These are phyloP conservation scores for Apodemia mormo DNA, from an alignment of 2,888 invertebrate genomes.

Conservation along the genomic window DNA sequence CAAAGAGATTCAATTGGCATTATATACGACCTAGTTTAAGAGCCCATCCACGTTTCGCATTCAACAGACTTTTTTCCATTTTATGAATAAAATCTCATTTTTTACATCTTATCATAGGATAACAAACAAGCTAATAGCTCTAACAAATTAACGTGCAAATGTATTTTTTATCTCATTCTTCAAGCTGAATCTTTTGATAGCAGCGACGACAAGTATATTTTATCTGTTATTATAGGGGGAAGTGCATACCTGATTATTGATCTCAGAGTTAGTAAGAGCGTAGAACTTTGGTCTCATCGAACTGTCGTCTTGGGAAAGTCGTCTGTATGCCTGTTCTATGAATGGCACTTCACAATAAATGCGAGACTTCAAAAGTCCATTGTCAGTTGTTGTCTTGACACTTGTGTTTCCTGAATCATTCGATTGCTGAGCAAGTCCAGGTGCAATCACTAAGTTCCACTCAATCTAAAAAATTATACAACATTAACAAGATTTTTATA, in stretches of 20 bases:
- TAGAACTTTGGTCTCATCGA: constrained; percentile 96
- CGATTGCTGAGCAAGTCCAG: constrained; percentile 66
- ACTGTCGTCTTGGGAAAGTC: constrained; percentile 79
- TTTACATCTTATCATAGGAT: too few species aligned
- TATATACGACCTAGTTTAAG: too few species aligned
- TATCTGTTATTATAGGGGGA: background rate
- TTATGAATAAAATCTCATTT: too few species aligned
- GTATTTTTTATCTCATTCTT: too few species aligned
- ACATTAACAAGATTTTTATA: too few species aligned
- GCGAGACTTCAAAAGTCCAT: constrained; percentile 63
- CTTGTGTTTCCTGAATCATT: constrained; percentile 51
- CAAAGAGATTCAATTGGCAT: too few species aligned
- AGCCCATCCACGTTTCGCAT: too few species aligned
- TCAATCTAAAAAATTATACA: constrained; percentile 57
- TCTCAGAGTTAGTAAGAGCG: constrained; percentile 90
- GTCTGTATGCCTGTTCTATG: constrained; percentile 69
- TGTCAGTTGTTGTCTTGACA: constrained; percentile 54
- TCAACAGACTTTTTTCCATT: too few species aligned
- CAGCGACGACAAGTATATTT: background rate
- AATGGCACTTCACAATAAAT: constrained; percentile 74
- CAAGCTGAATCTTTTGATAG: too few species aligned
- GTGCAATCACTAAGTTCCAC: constrained; percentile 76
- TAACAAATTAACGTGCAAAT: too few species aligned
- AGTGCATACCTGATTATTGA: constrained; percentile 76
- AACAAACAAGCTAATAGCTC: too few species aligned